Conservation (phyloP, 2,888 invertebrate species). For the Eristalis arbustorum region DNA sequence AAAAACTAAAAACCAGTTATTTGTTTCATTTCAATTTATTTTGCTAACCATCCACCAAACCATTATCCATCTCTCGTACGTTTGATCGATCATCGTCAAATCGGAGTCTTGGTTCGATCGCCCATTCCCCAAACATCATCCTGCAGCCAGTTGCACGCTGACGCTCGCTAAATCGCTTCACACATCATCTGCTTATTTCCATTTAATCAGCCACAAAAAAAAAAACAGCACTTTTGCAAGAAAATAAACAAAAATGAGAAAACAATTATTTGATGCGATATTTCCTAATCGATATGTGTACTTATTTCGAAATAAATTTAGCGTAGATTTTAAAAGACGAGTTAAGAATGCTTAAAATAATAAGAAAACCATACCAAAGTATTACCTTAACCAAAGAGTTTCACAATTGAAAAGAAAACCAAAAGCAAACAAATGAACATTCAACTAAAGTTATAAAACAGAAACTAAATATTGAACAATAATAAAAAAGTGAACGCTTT, state of each 20-base stretch:
- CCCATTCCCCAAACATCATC: background rate
- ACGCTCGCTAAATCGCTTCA: slow-evolving; percentile 28
- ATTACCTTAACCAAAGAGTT: slow-evolving; percentile 70
- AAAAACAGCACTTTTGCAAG: background rate
- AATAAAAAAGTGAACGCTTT: slow-evolving; percentile 68
- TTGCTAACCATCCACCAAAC: no score
- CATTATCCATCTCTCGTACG: slow-evolving; percentile 52
- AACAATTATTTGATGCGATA: slow-evolving; percentile 10
- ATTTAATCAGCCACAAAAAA: background rate
- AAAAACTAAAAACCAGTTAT: slow-evolving; percentile 9
- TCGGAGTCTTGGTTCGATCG: background rate
- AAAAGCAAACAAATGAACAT: slow-evolving; percentile 29
- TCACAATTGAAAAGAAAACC: slow-evolving; percentile 62
- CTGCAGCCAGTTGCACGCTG: slow-evolving; percentile 6
- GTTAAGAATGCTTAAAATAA: slow-evolving; percentile 39
- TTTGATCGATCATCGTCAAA: no score
- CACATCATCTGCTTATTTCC: slow-evolving; percentile 61
- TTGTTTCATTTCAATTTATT: slow-evolving; percentile 61
- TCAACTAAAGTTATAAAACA: slow-evolving; percentile 45
- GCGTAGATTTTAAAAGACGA: slow-evolving; percentile 37
- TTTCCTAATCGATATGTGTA: slow-evolving; percentile 57
- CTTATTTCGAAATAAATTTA: slow-evolving; percentile 31
- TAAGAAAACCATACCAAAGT: slow-evolving; percentile 18
- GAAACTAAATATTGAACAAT: slow-evolving; percentile 48
- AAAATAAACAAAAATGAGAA: slow-evolving; percentile 1